Evolutionary conservation across 2,888 invertebrate genomes (phyloP), one percentile per base, ranked within the genome.

Genomic region (Nemotelus nigrinus): DNA sequence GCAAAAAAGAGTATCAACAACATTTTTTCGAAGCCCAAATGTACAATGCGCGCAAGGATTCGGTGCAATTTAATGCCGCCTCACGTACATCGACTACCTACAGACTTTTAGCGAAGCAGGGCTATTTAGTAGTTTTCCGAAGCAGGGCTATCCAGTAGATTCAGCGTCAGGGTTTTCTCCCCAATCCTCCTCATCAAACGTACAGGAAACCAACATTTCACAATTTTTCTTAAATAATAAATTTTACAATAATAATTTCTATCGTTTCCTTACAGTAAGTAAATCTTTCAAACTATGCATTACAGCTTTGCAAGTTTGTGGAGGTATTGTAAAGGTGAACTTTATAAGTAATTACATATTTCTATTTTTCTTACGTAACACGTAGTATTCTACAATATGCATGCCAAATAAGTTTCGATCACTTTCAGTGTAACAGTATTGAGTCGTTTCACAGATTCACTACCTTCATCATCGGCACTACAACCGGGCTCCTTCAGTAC

Each of bases 221-320:
- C 58, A 58, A 58, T 25, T 58, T 58, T 58, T 58, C 25, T 25
- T 7, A 58, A 58, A 58, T n/a, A 8, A 58, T n/a, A n/a, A 58
- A n/a, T n/a, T 58, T n/a, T n/a, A n/a, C 25, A 58, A 58, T 58
- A 25, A 58, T 58, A 25, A 58, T 58, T 58, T 8, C 58, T 58
- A 58, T 58, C 25, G 8, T 58, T 58, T 58, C 25, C 58, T 58
- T 25, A 58, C 10, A 8, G 8, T 58, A n/a, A 58, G 25, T 58
- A 25, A 58, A 58, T n/a, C 58, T 58, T 58, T 58, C 58, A 58
- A 58, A n/a, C 58, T 58, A 58, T 58, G 58, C 58, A 58, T 58
- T 58, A 58, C 25, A 25, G 58, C 58, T 58, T 1, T 58, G 58
- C 58, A n/a, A 25, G 58, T 58, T 7, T 6, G 58, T 58, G 2